Percentiles rank a stretch among this genome's conserved stretches.
Conservation (phyloP, 2,888 invertebrate species). For the Tanypteryx hageni region DNA sequence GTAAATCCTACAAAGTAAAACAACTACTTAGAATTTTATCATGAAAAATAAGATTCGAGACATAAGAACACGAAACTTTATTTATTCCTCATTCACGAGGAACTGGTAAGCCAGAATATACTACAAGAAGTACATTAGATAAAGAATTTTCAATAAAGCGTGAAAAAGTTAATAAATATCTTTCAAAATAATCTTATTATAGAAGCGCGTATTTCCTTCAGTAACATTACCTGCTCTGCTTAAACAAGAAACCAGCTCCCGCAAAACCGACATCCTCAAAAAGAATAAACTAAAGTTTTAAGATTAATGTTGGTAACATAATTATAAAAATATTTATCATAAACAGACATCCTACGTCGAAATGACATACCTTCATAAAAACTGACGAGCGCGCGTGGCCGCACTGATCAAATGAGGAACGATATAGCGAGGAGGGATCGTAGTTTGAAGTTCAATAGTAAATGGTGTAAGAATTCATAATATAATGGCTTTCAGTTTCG, state of each 20-base stretch:
- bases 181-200: neutral
- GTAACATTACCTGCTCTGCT: conserved; percentile 23
- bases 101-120: too few species aligned
- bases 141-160: too few species aligned
- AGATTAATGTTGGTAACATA: neutral
- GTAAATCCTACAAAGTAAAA: neutral
- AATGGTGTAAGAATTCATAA: neutral
- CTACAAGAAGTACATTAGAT: too few species aligned
- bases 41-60: too few species aligned
- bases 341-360: conserved; percentile 5
- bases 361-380: conserved; percentile 33
- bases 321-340: neutral
- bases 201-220: neutral
- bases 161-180: too few species aligned
- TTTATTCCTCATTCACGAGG: too few species aligned
- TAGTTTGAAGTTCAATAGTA: neutral
- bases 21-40: neutral
- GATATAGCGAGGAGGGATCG: conserved; percentile 37
- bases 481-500: conserved; percentile 73
- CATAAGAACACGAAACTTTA: too few species aligned
- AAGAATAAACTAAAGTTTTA: neutral
- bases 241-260: conserved; percentile 1
- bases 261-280: conserved; percentile 27
- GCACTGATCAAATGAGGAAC: conserved; percentile 26
- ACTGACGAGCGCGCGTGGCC: conserved; percentile 30